Evolutionary conservation across 2,113 vertebrate species (phyloP), one percentile per base, ranked within the genome.

Genomic region (Anser cygnoides): DNA sequence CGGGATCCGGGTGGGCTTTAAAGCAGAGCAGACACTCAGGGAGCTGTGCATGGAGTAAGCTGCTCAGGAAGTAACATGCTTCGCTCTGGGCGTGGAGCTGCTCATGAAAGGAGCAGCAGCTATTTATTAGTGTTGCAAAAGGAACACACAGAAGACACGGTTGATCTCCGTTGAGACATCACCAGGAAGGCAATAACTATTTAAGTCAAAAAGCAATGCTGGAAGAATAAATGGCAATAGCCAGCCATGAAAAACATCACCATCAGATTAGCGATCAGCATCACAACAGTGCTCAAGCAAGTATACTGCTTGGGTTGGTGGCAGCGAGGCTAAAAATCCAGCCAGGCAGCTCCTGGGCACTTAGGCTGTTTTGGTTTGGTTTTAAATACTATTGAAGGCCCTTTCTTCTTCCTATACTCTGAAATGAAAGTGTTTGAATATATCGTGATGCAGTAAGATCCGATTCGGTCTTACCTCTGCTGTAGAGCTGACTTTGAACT

Each of bases 151-250:
- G 23, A 58, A 62, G 19, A 50, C 35, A 66, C 31, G 41, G 17
- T 3, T 3, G 3, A 10, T 80, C 21, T 71, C 1, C 10, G 0
- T 1, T 9, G 33, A 29, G 31, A n/a, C 1, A 3, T 9, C 29
- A 25, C 39, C 57, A 65, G 66, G 31, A 76, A 61, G 29, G 11
- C 35, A 82, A 26, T 20, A 41, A 87, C 52, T 72, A 55, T 41
- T 81, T 50, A 52, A 67, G 81, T 43, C 9, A 83, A 79, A 78
- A 87, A 49, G 1, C 33, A 50, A 5, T 7, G 11, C 55, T 82
- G 37, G 23, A 62, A 71, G 22, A 82, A 63, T 10, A 85, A 94
- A 93, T 22, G 35, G 33, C 57, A 76, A 43, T 11, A 92, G 8
- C 20, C 61, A 87, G 57, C 39, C 37, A 33, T 9, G 12, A 78